Conservation (phyloP, 37 sponge, comb jelly and placozoan species). For the Halichondria panicea region DNA sequence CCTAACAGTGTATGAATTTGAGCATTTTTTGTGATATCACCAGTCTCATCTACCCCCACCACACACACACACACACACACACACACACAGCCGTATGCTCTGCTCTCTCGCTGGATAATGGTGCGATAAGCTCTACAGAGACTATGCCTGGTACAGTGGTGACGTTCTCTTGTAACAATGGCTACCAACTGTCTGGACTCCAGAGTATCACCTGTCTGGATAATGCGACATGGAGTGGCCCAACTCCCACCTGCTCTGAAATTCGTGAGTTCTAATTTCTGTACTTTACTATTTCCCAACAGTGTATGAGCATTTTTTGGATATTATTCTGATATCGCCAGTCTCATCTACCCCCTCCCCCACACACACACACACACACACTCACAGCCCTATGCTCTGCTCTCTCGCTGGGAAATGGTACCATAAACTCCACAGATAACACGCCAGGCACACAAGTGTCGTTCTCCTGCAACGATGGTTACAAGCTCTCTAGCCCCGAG, state of each 20-base stretch:
- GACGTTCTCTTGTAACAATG: slow-evolving; percentile 12
- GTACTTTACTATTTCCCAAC: background rate
- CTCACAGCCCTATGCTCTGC: background rate
- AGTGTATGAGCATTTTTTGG: background rate
- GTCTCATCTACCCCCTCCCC: background rate
- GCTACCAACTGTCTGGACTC: slow-evolving; percentile 9
- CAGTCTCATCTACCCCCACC: too few relatives aligned
- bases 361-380: too few relatives aligned
- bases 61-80: slow-evolving; percentile 3
- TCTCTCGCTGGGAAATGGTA: background rate
- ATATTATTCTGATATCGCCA: background rate
- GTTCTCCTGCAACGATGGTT: slow-evolving; percentile 16
- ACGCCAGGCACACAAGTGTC: background rate
- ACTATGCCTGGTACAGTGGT: slow-evolving; percentile 12
- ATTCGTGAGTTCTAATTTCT: background rate
- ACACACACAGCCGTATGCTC: background rate
- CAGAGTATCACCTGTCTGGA: background rate
- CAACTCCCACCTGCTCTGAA: slow-evolving; percentile 17
- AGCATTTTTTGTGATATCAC: too few relatives aligned
- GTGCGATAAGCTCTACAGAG: background rate
- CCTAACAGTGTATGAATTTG: too few relatives aligned
- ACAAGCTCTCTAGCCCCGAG: slow-evolving; percentile 9
- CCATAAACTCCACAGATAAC: background rate
- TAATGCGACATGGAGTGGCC: slow-evolving; percentile 16
- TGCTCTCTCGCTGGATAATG: background rate